A percentile compares a stretch with the other conserved stretches of the same genome.
phyloP scores from a whole-genome alignment of 1,140 invertebrate species.

The Penaeus vannamei region DNA sequence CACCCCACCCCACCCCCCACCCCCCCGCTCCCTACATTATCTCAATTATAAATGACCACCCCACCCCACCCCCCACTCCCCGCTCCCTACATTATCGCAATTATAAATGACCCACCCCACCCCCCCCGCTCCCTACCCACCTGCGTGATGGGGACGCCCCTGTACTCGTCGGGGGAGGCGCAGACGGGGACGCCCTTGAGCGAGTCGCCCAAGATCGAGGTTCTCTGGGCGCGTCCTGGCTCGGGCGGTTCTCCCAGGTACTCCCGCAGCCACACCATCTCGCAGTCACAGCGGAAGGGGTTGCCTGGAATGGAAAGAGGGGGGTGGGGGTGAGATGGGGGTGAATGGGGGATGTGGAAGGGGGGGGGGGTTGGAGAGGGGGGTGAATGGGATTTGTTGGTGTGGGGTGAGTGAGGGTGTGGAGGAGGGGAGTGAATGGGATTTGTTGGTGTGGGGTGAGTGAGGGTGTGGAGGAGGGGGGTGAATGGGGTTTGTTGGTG shows the following conservation, averaged over 20 bases:
- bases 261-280: constrained; percentile 64
- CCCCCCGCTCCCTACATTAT: no score
- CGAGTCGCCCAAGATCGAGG: constrained; percentile 10
- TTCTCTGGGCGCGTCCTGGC: constrained; percentile 1
- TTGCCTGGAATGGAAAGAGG: constrained; percentile 36
- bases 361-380: no score
- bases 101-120: no score
- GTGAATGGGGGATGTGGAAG: no score
- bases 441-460: no score
- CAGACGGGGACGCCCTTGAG: constrained; percentile 59
- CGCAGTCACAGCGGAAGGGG: constrained; percentile 66
- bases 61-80: neutral
- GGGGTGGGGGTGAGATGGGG: no score
- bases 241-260: constrained; percentile 55
- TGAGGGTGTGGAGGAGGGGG: no score
- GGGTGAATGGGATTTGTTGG: no score
- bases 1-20: neutral
- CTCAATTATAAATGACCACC: neutral
- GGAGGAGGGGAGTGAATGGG: neutral
- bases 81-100: neutral
- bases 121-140: neutral
- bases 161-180: constrained; percentile 52
- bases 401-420: no score
- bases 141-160: constrained; percentile 60
- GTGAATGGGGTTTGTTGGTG: neutral